These are phyloP conservation scores for Yponomeuta cagnagella DNA, from an alignment of 2,888 invertebrate genomes.

Conservation along the genomic window DNA sequence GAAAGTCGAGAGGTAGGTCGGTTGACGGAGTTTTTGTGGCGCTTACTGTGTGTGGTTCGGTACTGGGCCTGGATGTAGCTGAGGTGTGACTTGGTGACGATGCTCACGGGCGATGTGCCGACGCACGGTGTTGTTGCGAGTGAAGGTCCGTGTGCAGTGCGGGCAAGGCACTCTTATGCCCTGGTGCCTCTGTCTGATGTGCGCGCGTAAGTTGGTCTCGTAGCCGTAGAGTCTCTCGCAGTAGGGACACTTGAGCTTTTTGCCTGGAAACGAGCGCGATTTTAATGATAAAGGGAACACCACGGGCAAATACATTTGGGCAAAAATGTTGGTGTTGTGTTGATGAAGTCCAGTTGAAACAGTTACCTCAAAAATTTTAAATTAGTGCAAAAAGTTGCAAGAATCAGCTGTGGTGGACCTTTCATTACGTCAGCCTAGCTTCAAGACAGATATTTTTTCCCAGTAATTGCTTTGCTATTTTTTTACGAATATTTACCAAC, in stretches of 20 bases:
- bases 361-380: too few species aligned
- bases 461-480: background rate
- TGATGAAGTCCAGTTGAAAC: too few species aligned
- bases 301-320: too few species aligned
- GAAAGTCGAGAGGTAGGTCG: constrained; percentile 61
- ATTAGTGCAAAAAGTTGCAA: too few species aligned
- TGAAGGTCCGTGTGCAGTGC: constrained; percentile 92
- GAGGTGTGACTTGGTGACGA: constrained; percentile 83
- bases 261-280: constrained; percentile 77
- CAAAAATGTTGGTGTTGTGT: too few species aligned
- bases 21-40: constrained; percentile 38
- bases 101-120: constrained; percentile 94
- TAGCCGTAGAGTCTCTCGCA: constrained; percentile 95
- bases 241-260: constrained; percentile 93
- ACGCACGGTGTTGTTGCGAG: constrained; percentile 93
- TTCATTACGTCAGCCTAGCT: too few species aligned
- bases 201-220: constrained; percentile 93
- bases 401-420: too few species aligned
- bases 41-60: constrained; percentile 80
- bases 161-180: constrained; percentile 94
- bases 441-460: too few species aligned
- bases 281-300: background rate
- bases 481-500: background rate
- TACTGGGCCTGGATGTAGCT: constrained; percentile 64
- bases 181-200: constrained; percentile 93